Evolutionary conservation across 2,113 vertebrate species (phyloP), one percentile per base, ranked within the genome.

Genomic region (Ptyas mucosa): DNA sequence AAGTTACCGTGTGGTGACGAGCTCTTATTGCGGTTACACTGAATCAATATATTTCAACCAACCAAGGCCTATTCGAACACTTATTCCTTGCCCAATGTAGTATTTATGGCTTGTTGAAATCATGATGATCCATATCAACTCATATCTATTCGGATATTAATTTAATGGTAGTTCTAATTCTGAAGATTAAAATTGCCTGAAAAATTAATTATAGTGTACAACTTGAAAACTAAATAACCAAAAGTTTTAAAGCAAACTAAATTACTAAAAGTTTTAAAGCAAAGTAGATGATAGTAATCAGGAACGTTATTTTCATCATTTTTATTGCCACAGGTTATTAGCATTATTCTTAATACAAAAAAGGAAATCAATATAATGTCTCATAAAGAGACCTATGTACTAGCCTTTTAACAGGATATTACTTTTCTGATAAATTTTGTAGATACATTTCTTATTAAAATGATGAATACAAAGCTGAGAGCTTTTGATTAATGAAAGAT

Each of bases 301-400:
- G 18, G 10, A 92, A 64, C 87, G 94, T 94, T 75, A 85, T 91
- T 91, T 58, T 90, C 75, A 26, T 14, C 49, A 0, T 18, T 94
- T 94, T 92, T 93, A 93, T 81, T 90, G 86, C 91, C 89, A 12
- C 34, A 54, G 5, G 88, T 75, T 90, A 88, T 93, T 94, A 24
- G 21, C 53, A 91, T 51, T 90, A 34, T 75, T 87, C 89, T 69
- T 85, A 90, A 18, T 93, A 92, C 81, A 87, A 92, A 46, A 87
- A 94, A 29, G 89, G 94, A 95, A 94, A n/a, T 21, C 92, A 93
- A 88, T 85, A 8, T 94, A 53, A 93, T 89, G 55, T 91, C 46
- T 94, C 61, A 93, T n/a, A 69, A 14, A 94, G 75, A 87, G 75
- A 87, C 3, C 89, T 34, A 5, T 29, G 1, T 69, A 89, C 64